Evolutionary conservation across 2,888 invertebrate species (phyloP).

Genomic region (Cryptophagus acutangulus): DNA sequence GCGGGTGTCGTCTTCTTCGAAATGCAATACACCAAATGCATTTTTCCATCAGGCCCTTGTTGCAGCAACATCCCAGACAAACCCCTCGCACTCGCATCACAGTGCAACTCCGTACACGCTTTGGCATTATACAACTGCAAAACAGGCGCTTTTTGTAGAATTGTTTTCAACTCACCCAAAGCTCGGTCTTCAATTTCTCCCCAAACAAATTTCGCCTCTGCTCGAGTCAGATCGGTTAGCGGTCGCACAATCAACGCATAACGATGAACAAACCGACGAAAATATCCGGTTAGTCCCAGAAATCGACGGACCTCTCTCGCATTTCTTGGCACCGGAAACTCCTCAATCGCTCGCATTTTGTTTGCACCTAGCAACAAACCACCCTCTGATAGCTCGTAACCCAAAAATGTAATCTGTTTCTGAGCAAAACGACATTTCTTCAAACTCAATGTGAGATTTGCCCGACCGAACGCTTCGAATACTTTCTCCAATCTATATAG

Average conservation of each 20-base stretch:
- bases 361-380: background rate
- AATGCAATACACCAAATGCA: constrained; percentile 11
- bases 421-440: constrained; percentile 20
- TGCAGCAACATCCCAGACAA: constrained; percentile 4
- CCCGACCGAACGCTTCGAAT: constrained; percentile 22
- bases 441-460: constrained; percentile 32
- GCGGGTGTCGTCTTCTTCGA: constrained; percentile 26
- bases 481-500: constrained; percentile 27
- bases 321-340: constrained; percentile 7
- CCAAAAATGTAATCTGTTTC: constrained; percentile 4
- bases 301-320: background rate
- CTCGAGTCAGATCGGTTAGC: background rate
- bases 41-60: constrained; percentile 3
- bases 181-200: background rate
- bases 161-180: background rate
- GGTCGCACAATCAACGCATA: constrained; percentile 2
- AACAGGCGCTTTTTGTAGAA: constrained; percentile 1
- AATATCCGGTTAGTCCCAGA: constrained; percentile 4
- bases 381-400: background rate
- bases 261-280: background rate
- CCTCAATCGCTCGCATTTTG: background rate
- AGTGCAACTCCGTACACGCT: constrained; percentile 2
- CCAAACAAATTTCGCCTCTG: background rate
- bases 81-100: background rate
- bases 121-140: constrained; percentile 4